phyloP scores from a whole-genome alignment of 2,888 invertebrate genomes.

The Aplocera efformata region DNA sequence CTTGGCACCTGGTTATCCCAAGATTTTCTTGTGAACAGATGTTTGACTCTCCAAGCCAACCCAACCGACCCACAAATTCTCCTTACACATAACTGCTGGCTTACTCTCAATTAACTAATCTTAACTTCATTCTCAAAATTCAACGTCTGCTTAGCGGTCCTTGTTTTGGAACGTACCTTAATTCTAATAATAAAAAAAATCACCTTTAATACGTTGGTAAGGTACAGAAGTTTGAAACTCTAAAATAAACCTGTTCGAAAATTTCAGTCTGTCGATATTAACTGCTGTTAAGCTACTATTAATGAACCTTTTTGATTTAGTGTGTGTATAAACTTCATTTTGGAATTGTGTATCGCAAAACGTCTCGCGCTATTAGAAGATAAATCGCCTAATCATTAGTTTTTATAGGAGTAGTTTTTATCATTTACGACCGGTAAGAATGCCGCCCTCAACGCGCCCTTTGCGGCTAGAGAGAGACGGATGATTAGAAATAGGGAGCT shows the following conservation, averaged over 20 bases:
- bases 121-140: conserved; percentile 20
- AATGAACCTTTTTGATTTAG: no score
- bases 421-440: conserved; percentile 40
- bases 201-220: conserved; percentile 8
- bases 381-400: conserved; percentile 31
- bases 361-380: conserved; percentile 6
- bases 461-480: conserved; percentile 36
- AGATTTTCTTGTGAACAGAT: conserved; percentile 64
- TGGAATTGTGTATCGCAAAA: conserved; percentile 1
- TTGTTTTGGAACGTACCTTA: neutral
- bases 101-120: conserved; percentile 28
- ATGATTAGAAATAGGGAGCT: conserved; percentile 33
- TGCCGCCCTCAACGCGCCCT: conserved; percentile 34
- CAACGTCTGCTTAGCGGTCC: neutral
- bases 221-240: conserved; percentile 12
- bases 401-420: conserved; percentile 43
- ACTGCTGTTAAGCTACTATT: conserved; percentile 8
- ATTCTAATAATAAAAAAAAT: conserved; percentile 11
- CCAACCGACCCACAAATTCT: conserved; percentile 34
- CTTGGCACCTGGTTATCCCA: conserved; percentile 71
- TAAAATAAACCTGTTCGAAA: conserved; percentile 23
- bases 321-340: conserved; percentile 4
- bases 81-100: no score
- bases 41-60: conserved; percentile 52
- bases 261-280: conserved; percentile 19